Evolutionary conservation across 2,888 invertebrate genomes (phyloP), one percentile per base, ranked within the genome.

Genomic region (Helicoverpa assulta): DNA sequence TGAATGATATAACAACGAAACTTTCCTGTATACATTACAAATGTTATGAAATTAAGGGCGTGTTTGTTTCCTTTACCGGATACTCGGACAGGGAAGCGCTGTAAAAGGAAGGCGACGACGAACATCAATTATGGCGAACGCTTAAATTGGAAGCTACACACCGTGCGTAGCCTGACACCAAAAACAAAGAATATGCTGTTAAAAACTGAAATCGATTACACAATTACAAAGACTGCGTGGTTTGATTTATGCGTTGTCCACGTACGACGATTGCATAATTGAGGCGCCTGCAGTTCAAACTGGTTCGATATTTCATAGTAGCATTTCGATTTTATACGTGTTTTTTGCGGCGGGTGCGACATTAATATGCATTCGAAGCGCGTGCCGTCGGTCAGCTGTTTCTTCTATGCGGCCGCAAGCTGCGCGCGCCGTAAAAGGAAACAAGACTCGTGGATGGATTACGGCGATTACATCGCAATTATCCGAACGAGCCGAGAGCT

Each of bases 381-480:
- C 95, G 95, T 94, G 95, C 95, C 89, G 78, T 89, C 90, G 91
- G 91, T 95, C 95, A 95, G 95, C 94, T 95, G 95, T 94, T 92
- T 94, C 92, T 94, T 92, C 94, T 94, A 94, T 92, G 92, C 87
- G 90, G 87, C 87, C 88, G 89, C 95, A 94, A 94, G 95, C 95
- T 95, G 95, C 93, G 89, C 89, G 88, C 88, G 86, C 94, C 95
- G 89, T 95, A 93, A 90, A 95, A 90, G 95, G 95, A 93, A 95
- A 94, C 94, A 87, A 87, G 93, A 83, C 91, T 88, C 81, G 90
- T 86, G 93, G 94, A 93, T 93, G 94, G 93, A 95, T 95, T 95
- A 95, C 95, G 91, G 66, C 92, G 93, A 95, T 95, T 95, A 95
- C 94, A 92, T 92, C 90, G 94, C 94, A 94, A 95, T 95, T 94